Conservation (phyloP, 2,888 invertebrate genomes). For the Pseudococcus jackbeardsleyi region DNA sequence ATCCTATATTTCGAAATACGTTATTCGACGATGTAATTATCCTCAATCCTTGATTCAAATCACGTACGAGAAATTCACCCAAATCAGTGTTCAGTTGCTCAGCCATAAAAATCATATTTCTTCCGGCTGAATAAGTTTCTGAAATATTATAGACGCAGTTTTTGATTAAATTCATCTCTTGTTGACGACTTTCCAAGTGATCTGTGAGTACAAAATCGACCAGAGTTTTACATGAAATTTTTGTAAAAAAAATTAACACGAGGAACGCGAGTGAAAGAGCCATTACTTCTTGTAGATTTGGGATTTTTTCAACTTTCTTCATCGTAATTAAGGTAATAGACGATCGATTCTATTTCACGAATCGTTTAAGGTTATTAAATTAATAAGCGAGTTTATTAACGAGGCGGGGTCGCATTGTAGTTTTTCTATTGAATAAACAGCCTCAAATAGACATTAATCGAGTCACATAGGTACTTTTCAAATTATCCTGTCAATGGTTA, state of each 20-base stretch:
- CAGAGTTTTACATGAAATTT: not conserved
- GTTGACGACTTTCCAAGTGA: not conserved
- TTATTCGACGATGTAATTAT: slow-evolving; percentile 54
- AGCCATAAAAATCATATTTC: slow-evolving; percentile 58
- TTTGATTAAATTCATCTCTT: slow-evolving; percentile 53
- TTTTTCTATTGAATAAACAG: not conserved
- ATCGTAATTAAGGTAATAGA: not conserved
- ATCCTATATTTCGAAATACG: slow-evolving; percentile 48
- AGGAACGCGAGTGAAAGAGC: not conserved
- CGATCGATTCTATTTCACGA: not conserved
- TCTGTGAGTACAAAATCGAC: not conserved
- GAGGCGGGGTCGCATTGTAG: not conserved
- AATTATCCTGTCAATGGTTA: not conserved
- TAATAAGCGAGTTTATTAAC: not conserved
- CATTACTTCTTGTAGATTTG: not conserved
- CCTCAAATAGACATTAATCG: not conserved
- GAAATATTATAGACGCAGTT: slow-evolving; percentile 57
- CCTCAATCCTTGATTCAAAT: slow-evolving; percentile 9
- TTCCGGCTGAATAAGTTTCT: slow-evolving; percentile 41
- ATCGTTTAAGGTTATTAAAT: not conserved
- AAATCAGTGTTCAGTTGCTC: slow-evolving; percentile 59
- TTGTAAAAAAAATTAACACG: not conserved
- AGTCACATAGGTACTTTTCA: not conserved
- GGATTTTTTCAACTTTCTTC: not conserved
- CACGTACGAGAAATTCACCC: slow-evolving; percentile 29